Conservation (phyloP, 2,888 invertebrate species). For the Dicranocentrus wangi region DNA sequence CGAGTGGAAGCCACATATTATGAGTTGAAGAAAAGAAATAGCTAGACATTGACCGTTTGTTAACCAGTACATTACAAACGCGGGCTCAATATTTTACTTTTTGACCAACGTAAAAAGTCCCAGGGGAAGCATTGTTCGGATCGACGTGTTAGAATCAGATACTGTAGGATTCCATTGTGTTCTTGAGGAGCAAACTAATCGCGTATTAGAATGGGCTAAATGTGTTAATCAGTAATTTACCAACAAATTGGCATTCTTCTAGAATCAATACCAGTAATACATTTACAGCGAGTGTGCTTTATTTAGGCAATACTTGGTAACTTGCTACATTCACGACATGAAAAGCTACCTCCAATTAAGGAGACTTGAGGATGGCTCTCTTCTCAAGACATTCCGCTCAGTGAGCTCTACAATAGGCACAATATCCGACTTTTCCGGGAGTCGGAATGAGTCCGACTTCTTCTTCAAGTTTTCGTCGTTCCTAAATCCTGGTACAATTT, state of each 20-base stretch:
- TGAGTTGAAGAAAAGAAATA: too few relatives aligned
- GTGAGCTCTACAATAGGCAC: constrained; percentile 90
- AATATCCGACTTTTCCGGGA: constrained; percentile 88
- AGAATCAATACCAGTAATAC: too few relatives aligned
- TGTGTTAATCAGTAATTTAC: constrained; percentile 88
- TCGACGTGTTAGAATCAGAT: constrained; percentile 83
- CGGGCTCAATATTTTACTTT: constrained; percentile 86
- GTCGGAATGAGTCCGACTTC: constrained; percentile 88
- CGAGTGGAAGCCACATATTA: too few relatives aligned
- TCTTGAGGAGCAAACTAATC: constrained; percentile 87
- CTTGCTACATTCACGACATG: constrained; percentile 93
- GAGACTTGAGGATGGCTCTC: constrained; percentile 82
- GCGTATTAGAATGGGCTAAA: constrained; percentile 91
- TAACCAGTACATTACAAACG: constrained; percentile 92
- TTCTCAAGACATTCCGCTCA: constrained; percentile 83
- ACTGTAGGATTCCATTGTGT: too few relatives aligned
- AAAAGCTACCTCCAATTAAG: constrained; percentile 91
- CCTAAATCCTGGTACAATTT: constrained; percentile 90
- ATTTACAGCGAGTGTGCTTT: too few relatives aligned
- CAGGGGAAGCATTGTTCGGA: constrained; percentile 89
- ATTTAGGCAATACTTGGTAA: constrained; percentile 84
- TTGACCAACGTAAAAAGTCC: constrained; percentile 94
- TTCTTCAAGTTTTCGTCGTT: constrained; percentile 96
- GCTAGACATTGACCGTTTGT: too few relatives aligned
- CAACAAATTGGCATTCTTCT: too few relatives aligned